Base-by-base conservation (phyloP, 2,797 vertebrate species). In the Girardinus metallicus region DNA sequence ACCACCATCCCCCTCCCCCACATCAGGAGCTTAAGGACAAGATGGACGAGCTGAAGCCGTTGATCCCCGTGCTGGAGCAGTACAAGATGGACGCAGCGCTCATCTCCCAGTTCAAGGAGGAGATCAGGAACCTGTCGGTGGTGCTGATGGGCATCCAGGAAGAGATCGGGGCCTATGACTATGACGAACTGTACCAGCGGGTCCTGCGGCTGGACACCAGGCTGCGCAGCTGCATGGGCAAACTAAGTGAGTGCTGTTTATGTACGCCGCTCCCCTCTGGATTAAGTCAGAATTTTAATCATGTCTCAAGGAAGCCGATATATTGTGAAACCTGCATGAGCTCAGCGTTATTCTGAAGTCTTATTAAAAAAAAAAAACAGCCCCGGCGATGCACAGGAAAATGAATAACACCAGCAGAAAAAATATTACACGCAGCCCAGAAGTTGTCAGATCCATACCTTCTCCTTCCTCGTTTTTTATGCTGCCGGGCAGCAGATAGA, bases 31-130 rank as follows among this genome's bases (percentile, higher is more conserved):
- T 99, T 87, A 97, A 97, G 83, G 98, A 99, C 90, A 98, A 98
- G 90, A 99, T 99, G 99, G 97, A 99, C 34, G 97, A 99, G 90
- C 96, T 99, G 75, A 95, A 98, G 89, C 98, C 98, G 23, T 86
- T 99, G 94, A 99, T 99, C 88, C 99, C 99, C 0, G 98, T 99
- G 81, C 92, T 99, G 92, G 99, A 99, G 90, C 99, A 99, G 93
- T 99, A 99, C 94, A 99, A 99, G 95, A 99, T 97, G 47, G 99
- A 99, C 78, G 97, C 98, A 66, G 97, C 96, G 74, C 92, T 99
- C 85, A 99, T 99, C 93, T 97, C 96, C 23, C 97, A 97, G 88
- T 99, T 99, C 95, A 99, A 99, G 93, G 98, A 99, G 88, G 99
- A 99, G 95, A 98, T 99, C 87, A 95, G 96, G 87, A 99, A 99